Evolutionary conservation across 2,797 vertebrate genomes (phyloP), one percentile per base, ranked within the genome.

Genomic region (Neoniphon sammara): DNA sequence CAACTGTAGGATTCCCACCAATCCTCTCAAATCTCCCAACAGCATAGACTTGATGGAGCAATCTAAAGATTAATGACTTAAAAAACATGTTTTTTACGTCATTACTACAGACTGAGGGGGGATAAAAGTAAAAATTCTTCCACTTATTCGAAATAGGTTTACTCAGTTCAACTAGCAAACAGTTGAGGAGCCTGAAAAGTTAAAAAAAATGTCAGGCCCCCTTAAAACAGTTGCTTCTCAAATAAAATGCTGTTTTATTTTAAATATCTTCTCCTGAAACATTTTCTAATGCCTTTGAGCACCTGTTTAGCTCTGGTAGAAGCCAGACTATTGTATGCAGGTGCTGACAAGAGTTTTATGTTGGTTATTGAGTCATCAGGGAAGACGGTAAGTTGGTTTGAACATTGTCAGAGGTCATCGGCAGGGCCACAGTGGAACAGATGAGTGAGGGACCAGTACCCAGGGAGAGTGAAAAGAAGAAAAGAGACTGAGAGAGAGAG

Each of bases 301-400:
- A 25, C 54, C 52, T 44, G 17, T 36, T 25, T 18, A 44, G 34
- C 47, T 1, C 25, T 52, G 54, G 74, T 62, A 9, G 14, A 31
- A n/a, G 31, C 27, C 18, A 57, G 53, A 7, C 20, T 46, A 10
- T 23, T 25, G 50, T n/a, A 4, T 54, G 18, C 15, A 56, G 54
- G 9, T 70, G 75, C 75, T 64, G 75, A 80, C 56, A 27, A 4
- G 30, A 58, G 66, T 31, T 75, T 76, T 69, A 46, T 36, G 25
- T 36, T 44, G 39, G 74, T 57, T 56, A 18, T 66, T 56, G 71
- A 82, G 46, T 77, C 59, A 61, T 63, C 12, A 2, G 5, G 17
- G 55, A 75, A 42, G 44, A 73, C 31, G 5, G 57, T 18, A 7
- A 75, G 30, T 36, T n/a, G n/a, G 68, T 55, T 64, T 62, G 69